Percentiles rank a stretch among this genome's conserved stretches.
These are phyloP conservation scores for Torymus tubicola DNA, from an alignment of 2,888 invertebrate species.

Conservation along the genomic window DNA sequence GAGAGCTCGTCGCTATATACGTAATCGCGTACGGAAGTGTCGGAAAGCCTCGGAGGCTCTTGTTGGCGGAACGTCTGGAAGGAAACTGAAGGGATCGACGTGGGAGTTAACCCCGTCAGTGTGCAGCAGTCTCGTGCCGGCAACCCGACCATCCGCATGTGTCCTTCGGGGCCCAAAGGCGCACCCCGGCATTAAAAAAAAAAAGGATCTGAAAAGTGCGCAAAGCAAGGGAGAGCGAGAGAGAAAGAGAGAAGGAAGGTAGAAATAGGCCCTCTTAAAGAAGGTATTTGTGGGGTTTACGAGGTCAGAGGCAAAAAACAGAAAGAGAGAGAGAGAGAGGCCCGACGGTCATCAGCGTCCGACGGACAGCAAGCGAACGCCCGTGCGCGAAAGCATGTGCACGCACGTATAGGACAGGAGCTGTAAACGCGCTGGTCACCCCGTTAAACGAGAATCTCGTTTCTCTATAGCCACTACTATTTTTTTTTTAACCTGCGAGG, in stretches of 20 bases:
- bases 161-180: slow-evolving; percentile 50
- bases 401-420: no score
- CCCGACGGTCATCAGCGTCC: background rate
- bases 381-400: no score
- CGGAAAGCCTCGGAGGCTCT: slow-evolving; percentile 6
- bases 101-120: slow-evolving; percentile 58
- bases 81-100: slow-evolving; percentile 40
- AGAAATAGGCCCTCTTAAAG: slow-evolving; percentile 23
- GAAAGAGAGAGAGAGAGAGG: slow-evolving; percentile 4
- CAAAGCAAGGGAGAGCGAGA: background rate
- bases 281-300: slow-evolving; percentile 30
- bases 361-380: slow-evolving; percentile 41
- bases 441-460: slow-evolving; percentile 66
- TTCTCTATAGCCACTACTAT: background rate
- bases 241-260: background rate
- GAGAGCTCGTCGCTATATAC: background rate
- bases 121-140: slow-evolving; percentile 38
- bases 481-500: slow-evolving; percentile 61
- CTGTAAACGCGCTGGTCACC: slow-evolving; percentile 64
- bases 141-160: slow-evolving; percentile 56
- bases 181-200: slow-evolving; percentile 26
- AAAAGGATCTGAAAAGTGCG: slow-evolving; percentile 1
- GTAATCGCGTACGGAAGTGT: background rate
- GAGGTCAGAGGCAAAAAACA: slow-evolving; percentile 27
- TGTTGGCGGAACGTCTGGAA: slow-evolving; percentile 55